These are phyloP conservation scores for Mus caroli DNA, from an alignment of 2,797 vertebrate species.

Conservation along the genomic window DNA sequence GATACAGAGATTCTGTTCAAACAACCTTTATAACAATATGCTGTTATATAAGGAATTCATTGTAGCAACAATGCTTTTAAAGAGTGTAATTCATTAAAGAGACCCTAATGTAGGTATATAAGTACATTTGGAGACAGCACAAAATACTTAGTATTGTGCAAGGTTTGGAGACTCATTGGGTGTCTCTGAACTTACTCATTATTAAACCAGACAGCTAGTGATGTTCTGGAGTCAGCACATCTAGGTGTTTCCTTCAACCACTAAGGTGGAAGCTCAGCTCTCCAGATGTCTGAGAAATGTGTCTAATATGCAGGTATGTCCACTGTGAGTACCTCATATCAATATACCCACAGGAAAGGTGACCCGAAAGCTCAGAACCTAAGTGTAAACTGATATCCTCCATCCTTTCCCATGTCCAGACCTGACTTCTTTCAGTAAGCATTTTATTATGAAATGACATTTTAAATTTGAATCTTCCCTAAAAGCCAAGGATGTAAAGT, in stretches of 20 bases:
- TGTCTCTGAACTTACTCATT: neutral
- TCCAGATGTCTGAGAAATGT: neutral
- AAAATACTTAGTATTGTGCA: neutral
- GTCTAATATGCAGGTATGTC: accelerated
- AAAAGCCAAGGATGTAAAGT: neutral
- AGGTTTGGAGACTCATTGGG: neutral
- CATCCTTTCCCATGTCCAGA: neutral
- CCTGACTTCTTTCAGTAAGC: neutral
- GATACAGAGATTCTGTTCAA: neutral
- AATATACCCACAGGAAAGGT: neutral
- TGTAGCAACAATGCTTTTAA: neutral
- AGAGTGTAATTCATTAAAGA: neutral
- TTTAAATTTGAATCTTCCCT: neutral
- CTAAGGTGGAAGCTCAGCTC: neutral
- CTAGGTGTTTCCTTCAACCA: neutral
- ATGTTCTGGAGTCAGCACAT: accelerated
- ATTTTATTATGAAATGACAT: neutral
- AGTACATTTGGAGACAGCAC: neutral
- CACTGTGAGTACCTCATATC: accelerated
- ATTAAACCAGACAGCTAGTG: too few relatives aligned
- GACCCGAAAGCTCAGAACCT: too few relatives aligned
- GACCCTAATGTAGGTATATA: neutral
- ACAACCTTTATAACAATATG: neutral
- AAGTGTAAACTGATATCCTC: neutral
- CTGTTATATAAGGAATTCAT: neutral